Conservation (phyloP, 2,113 vertebrate genomes). For the Diglossa brunneiventris region DNA sequence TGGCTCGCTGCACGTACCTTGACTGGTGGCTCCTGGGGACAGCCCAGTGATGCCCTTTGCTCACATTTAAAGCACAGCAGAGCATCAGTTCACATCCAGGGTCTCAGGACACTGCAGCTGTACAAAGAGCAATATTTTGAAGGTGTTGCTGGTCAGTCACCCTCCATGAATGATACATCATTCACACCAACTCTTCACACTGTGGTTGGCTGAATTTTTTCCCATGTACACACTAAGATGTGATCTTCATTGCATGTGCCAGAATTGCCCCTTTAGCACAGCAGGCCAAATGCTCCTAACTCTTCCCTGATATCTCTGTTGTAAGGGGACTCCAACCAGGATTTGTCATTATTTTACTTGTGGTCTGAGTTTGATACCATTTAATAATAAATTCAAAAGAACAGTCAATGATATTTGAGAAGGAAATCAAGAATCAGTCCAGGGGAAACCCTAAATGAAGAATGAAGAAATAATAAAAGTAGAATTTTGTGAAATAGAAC, state of each 20-base stretch:
- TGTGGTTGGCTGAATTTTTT: neutral
- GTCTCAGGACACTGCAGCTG: neutral
- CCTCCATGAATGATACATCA: neutral
- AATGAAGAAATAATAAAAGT: neutral
- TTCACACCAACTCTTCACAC: neutral
- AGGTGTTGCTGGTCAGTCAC: neutral
- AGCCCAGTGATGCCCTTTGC: neutral
- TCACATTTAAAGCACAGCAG: neutral
- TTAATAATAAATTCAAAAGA: neutral
- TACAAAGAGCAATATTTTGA: neutral
- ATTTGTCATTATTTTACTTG: neutral
- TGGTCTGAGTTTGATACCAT: neutral
- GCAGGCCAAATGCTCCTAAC: neutral
- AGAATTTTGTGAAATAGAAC: neutral
- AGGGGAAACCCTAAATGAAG: neutral
- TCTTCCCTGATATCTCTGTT: neutral
- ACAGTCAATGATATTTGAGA: fast-evolving
- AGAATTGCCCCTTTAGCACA: neutral
- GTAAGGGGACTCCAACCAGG: neutral
- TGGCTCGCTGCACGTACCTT: neutral
- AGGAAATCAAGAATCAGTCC: neutral
- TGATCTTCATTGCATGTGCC: fast-evolving
- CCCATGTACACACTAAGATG: neutral
- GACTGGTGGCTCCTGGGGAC: neutral
- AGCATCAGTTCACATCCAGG: neutral